Evolutionary conservation across 2,888 invertebrate species (phyloP), one percentile per base, ranked within the genome.

Genomic region (Pachymerium ferrugineum): DNA sequence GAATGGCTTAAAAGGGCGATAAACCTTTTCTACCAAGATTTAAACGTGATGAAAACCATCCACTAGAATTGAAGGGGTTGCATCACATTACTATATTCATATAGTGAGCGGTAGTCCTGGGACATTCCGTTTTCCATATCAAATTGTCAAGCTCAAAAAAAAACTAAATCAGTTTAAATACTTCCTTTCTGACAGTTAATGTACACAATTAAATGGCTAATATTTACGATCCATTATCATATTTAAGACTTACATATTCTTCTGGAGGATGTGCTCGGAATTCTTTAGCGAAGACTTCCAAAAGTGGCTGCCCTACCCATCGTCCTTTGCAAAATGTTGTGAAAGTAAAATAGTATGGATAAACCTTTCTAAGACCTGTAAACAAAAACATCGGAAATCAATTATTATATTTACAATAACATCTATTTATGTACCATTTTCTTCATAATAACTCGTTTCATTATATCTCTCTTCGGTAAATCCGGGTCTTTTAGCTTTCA

Each of bases 291-390:
- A 96, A 96, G 25, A 97, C 93, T 80, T 97, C 95, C 77, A 94
- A 86, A 78, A 97, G 91, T 82, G 90, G 90, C 83, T 93, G 93
- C 3, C 95, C 96, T 2, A 95, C 93, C 97, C 97, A 97, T 79
- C 97, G 88, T 8, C 95, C 94, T 85, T 97, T 97, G 76, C 94
- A 94, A 85, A 94, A 96, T 42, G 96, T 94, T 76, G 94, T 93
- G 85, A 96, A 97, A 76, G 94, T 94, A 86, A 94, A 97, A 85
- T 94, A 93, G 85, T 97, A 97, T 0, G 97, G 97, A 83, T 94
- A 95, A 1, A 97, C 97, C 86, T 97, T 97, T 78, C 97, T 87
- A 78, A 97, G 87, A 79, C 94, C 95, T 94, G 87, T 25, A 85
- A 78, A 12, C 74, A 62, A 14, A 62, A 28, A 28, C 10, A 25